Base-by-base conservation (phyloP, 2,797 vertebrate genomes). In the Anolis apletophallus region DNA sequence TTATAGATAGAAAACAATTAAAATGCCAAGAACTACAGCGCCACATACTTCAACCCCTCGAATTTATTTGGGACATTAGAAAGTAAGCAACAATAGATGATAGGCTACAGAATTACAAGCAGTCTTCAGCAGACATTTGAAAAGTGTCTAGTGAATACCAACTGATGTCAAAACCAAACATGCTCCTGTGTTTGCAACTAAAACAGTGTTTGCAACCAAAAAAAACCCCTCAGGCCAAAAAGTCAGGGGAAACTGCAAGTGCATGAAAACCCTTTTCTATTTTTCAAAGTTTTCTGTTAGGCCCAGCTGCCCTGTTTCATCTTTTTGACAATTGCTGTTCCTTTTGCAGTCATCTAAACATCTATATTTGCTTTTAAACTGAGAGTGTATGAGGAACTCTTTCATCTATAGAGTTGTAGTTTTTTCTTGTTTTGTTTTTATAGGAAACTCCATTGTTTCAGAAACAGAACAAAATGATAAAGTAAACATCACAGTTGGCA, bases 71-170 rank as follows among this genome's bases (percentile, higher is more conserved):
- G 9, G 16, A 88, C 88, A 84, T 1, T 73, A 0, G 0, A 7
- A n/a, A 34, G 34, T 46, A 81, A 85, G 59, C 14, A 88, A 72
- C 5, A 32, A 69, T 40, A 69, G 34, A 19, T 54, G 34, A 54
- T 82, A 77, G 26, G 40, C 36, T 76, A 59, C 77, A 50, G 73
- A 76, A 77, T 81, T 85, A 34, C 54, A 78, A 54, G 1, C 55
- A 78, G 79, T 88, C 0, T 81, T 76, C 26, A 73, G 23, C 23
- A 81, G 26, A 81, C 55, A 78, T 52, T 19, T 88, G 61, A 16
- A 89, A 64, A 46, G 1, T 88, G 11, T 36, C 29, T 81, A 86
- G 85, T 32, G 50, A 86, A 89, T 78, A 34, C 23, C 23, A 85
- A 17, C 81, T 34, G 9, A 0, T 67, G 13, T 8, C 29, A 88